A percentile compares a stretch with the other conserved stretches of the same genome.
Evolutionary conservation across 2,888 invertebrate genomes (phyloP).

Genomic region (Amblyjoppa proteus): DNA sequence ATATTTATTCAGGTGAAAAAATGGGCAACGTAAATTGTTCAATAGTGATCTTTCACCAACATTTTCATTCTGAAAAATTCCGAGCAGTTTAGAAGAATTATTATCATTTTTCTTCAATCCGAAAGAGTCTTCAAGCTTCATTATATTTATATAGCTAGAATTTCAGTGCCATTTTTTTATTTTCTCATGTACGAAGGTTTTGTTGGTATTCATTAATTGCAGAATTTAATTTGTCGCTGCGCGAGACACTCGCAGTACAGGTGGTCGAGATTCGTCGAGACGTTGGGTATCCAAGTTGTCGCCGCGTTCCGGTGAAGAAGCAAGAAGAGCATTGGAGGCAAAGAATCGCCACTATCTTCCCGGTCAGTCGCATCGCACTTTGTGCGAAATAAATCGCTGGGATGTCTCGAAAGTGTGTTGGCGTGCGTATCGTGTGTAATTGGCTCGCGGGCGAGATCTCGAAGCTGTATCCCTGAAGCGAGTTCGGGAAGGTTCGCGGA

Average conservation of each 20-base stretch:
- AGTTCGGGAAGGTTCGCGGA: background rate
- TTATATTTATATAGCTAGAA: too few relatives aligned
- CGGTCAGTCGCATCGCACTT: constrained; percentile 9
- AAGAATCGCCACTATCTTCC: constrained; percentile 23
- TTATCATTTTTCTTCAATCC: too few relatives aligned
- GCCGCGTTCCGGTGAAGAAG: background rate
- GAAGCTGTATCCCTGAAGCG: constrained; percentile 21
- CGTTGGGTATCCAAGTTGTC: constrained; percentile 6
- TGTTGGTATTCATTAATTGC: background rate
- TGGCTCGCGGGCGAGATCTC: constrained; percentile 77
- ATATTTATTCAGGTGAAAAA: too few relatives aligned
- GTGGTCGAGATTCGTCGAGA: constrained; percentile 27
- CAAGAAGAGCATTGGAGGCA: constrained; percentile 1
- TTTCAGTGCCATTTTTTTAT: too few relatives aligned
- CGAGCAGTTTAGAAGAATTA: too few relatives aligned
- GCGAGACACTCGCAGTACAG: background rate
- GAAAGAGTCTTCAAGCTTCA: too few relatives aligned
- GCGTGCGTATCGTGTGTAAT: constrained; percentile 79
- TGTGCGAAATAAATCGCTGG: constrained; percentile 77
- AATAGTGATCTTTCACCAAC: too few relatives aligned
- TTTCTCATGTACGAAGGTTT: background rate
- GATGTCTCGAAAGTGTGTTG: constrained; percentile 59
- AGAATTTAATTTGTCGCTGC: background rate
- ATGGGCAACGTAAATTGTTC: too few relatives aligned
- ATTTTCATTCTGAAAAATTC: too few relatives aligned